Percentiles rank a stretch among this genome's conserved stretches.
Evolutionary conservation across 2,113 vertebrate genomes (phyloP).

Genomic region (Marmota flaviventris): DNA sequence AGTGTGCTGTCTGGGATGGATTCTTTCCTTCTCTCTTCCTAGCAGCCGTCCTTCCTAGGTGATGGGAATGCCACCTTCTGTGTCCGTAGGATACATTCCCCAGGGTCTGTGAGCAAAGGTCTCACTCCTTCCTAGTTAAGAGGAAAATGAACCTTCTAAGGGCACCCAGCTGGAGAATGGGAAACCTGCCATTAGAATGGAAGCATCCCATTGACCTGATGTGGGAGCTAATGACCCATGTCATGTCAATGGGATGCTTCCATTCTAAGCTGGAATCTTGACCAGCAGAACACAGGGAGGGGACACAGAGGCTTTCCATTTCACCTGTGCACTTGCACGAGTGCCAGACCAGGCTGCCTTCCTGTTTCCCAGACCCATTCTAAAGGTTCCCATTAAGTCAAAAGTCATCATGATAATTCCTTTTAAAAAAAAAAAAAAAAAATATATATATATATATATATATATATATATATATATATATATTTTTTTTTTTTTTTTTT

Average conservation of each 20-base stretch:
- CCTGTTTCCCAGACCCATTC: neutral
- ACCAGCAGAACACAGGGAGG: neutral
- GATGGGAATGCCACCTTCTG: neutral
- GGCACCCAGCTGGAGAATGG: too few species aligned
- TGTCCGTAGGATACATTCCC: neutral
- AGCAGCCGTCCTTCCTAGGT: neutral
- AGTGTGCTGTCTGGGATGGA: neutral
- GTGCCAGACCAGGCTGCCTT: neutral
- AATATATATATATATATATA: too few species aligned
- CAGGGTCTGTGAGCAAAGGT: neutral
- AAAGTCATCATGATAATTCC: neutral
- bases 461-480: too few species aligned
- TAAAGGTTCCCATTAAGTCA: neutral
- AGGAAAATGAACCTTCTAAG: too few species aligned
- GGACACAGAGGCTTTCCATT: neutral
- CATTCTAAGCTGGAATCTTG: neutral
- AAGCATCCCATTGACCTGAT: too few species aligned
- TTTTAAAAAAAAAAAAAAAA: too few species aligned
- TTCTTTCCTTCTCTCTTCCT: neutral
- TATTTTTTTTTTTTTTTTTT: too few species aligned
- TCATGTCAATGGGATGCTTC: neutral
- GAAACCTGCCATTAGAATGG: too few species aligned
- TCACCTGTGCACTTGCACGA: neutral
- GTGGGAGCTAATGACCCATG: neutral
- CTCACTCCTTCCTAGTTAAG: neutral